Evolutionary conservation across 2,888 invertebrate genomes (phyloP), one percentile per base, ranked within the genome.

Genomic region (Anaspis maculata): DNA sequence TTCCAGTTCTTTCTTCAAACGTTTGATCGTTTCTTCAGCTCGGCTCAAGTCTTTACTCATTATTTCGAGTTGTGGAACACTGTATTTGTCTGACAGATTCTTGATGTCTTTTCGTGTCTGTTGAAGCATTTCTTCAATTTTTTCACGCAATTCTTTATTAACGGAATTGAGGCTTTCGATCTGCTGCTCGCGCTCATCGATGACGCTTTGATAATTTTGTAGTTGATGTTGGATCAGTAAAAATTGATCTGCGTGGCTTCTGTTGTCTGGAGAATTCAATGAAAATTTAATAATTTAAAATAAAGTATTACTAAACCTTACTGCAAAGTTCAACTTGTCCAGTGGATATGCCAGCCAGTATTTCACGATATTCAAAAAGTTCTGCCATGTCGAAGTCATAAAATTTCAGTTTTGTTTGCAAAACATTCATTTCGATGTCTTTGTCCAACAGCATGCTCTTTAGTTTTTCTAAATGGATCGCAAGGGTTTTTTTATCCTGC

Each of bases 401-500:
- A 40, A 47, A 45, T 26, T 44, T 51, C 13, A 53, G 35, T 39
- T 57, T 55, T 9, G 46, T 32, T 40, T 49, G 48, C 6, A 57
- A 43, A 22, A 48, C 50, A 27, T 51, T 49, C 10, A 55, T 32
- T 39, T 59, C 54, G 9, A 51, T 33, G 12, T 56, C 52, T 41
- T 56, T 57, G 36, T 57, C 57, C 6, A 57, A 33, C 19, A 59
- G 35, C 52, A 57, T 54, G 39, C 48, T 51, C 37, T 52, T 55
- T 6, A 59, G 37, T 34, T 49, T 54, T 35, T 56, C 57, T 15
- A 46, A 37, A 25, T 52, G 48, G n/a, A 25, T 37, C 15, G 38
- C 19, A 25, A 49, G 23, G 13, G 37, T 40, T n/a, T 39, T 44
- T 13, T 41, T 39, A 29, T 52, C 49, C 55, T 54, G 35, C 30